phyloP scores from a whole-genome alignment of 1,140 invertebrate genomes.

The Odontomachus brunneus region DNA sequence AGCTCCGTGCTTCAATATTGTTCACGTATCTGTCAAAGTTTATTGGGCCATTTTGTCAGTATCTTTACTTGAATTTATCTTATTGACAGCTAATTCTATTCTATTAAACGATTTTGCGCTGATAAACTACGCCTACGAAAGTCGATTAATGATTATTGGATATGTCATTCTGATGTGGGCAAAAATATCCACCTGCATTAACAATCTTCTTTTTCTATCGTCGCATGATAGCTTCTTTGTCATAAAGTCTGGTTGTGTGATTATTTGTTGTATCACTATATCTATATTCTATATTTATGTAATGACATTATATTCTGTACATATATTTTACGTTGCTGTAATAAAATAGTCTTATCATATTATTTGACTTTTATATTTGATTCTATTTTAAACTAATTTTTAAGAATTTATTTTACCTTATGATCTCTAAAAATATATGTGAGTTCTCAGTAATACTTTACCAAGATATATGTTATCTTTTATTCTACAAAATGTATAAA shows the following conservation, averaged over 20 bases:
- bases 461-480: neutral
- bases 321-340: neutral
- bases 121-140: neutral
- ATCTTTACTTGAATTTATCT: neutral
- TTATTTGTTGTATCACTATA: too few species aligned
- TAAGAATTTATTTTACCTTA: neutral
- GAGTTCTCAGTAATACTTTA: conserved; percentile 4
- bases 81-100: neutral
- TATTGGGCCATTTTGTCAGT: too few species aligned
- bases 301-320: neutral
- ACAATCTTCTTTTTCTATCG: neutral
- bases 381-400: neutral
- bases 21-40: conserved; percentile 55
- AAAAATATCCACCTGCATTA: neutral
- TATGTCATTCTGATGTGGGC: conserved; percentile 26
- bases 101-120: neutral
- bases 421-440: neutral
- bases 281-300: neutral
- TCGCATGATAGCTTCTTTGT: neutral
- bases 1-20: conserved; percentile 58
- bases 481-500: neutral
- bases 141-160: conserved; percentile 16
- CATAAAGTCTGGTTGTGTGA: neutral
- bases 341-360: neutral
- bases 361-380: neutral